Evolutionary conservation across 2,113 vertebrate genomes (phyloP).

Genomic region (Atlantisia rogersi): DNA sequence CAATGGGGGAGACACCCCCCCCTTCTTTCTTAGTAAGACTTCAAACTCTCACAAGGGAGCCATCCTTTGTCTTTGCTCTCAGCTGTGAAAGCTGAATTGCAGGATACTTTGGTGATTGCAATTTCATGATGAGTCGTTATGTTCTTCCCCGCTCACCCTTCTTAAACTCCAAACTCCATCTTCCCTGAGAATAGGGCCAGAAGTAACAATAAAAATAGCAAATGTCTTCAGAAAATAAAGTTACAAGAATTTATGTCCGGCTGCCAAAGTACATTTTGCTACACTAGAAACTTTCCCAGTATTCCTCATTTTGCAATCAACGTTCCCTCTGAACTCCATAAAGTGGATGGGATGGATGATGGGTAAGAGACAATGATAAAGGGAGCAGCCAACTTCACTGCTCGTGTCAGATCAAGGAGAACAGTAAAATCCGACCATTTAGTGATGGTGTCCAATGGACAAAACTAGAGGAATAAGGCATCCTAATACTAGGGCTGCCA

Average conservation of each 20-base stretch:
- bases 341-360: constrained; percentile 65
- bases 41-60: neutral
- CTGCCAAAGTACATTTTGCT: constrained; percentile 63
- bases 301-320: constrained; percentile 53
- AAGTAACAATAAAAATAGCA: constrained; percentile 72
- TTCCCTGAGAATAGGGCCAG: constrained; percentile 83
- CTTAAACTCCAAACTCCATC: constrained; percentile 71
- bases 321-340: constrained; percentile 66
- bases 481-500: constrained; percentile 90
- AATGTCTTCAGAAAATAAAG: constrained; percentile 69
- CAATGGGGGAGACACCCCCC: neutral
- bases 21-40: constrained; percentile 39
- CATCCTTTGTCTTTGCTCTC: constrained; percentile 14
- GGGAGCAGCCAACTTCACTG: constrained; percentile 55
- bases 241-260: constrained; percentile 52
- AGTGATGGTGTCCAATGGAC: constrained; percentile 96
- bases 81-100: constrained; percentile 47
- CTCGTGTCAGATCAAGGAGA: constrained; percentile 29
- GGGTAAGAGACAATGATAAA: constrained; percentile 55
- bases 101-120: constrained; percentile 74
- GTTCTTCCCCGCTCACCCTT: constrained; percentile 53
- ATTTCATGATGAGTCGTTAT: constrained; percentile 37
- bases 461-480: constrained; percentile 96
- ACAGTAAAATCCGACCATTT: constrained; percentile 38
- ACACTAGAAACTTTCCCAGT: constrained; percentile 57